Conservation (phyloP, 2,888 invertebrate genomes). For the Drosophila cracens region DNA sequence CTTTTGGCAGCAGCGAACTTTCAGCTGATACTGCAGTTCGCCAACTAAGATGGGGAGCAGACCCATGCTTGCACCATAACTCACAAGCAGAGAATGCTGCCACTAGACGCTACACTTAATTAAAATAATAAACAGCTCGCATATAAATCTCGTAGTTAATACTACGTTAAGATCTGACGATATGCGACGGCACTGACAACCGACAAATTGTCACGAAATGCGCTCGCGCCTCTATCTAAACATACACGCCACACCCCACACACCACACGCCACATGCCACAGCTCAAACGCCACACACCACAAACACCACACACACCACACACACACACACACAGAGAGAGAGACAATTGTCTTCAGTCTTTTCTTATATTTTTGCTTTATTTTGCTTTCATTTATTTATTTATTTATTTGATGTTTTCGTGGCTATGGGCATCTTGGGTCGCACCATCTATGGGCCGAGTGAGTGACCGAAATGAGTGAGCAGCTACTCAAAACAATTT, state of each 20-base stretch:
- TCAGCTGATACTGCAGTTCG: conserved; percentile 34
- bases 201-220: conserved; percentile 67
- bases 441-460: conserved; percentile 82
- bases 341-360: conserved; percentile 7
- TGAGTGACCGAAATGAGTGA: conserved; percentile 60
- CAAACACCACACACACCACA: neutral
- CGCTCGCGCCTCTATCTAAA: conserved; percentile 30
- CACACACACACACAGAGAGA: conserved; percentile 31
- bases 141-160: conserved; percentile 71
- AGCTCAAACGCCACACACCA: neutral
- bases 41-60: conserved; percentile 2
- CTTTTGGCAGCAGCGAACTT: conserved; percentile 7
- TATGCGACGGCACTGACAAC: conserved; percentile 51
- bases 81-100: conserved; percentile 19
- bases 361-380: conserved; percentile 20
- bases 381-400: conserved; percentile 34
- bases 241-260: neutral
- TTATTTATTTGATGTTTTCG: conserved; percentile 26
- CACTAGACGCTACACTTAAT: conserved; percentile 62
- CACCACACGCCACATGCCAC: neutral
- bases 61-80: conserved; percentile 11
- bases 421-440: conserved; percentile 49
- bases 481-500: conserved; percentile 52
- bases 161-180: conserved; percentile 73
- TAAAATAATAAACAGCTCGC: conserved; percentile 45